Evolutionary conservation across 2,113 vertebrate species (phyloP), one percentile per base, ranked within the genome.

Genomic region (Terrapene triunguis): DNA sequence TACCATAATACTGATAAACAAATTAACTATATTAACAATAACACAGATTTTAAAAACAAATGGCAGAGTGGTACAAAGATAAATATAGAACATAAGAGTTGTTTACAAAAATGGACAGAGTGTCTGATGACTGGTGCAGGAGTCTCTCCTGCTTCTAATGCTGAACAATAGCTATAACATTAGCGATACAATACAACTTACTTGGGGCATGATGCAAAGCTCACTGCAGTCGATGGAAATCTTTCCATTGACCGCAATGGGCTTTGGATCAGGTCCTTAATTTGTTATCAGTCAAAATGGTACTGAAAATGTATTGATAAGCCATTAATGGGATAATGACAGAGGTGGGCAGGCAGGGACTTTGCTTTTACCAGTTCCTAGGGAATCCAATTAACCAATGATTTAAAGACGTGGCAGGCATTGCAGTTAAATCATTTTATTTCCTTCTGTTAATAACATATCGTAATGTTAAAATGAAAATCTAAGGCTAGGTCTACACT

Each of bases 341-440:
- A 78, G 84, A 94, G 78, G 50, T 54, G 83, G 25, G 85, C 59
- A 82, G 6, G 92, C 3, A 78, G 8, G 65, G 92, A 93, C 53
- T 74, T 82, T 65, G 3, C 4, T 93, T 91, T 94, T 90, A 94
- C 44, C 65, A 92, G 88, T 94, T 96, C 76, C 50, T 88, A 91
- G 85, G 93, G 96, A 94, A 96, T 95, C 38, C 74, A 94, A 91
- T 95, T 94, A 95, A 88, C 6, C 4, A 59, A 50, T 81, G 86
- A 87, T 90, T 91, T 96, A 81, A 94, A 92, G 79, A 95, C 59
- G 19, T 81, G 47, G 53, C 86, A 94, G 94, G 74, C 7, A 57
- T 2, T 89, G 54, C 29, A 93, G n/a, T 84, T 93, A 90, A 91
- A 94, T 93, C 88, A 96, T 84, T 89, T 91, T 91, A 87, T 95